phyloP scores from a whole-genome alignment of 2,888 invertebrate species.

The Trachelus stipa region DNA sequence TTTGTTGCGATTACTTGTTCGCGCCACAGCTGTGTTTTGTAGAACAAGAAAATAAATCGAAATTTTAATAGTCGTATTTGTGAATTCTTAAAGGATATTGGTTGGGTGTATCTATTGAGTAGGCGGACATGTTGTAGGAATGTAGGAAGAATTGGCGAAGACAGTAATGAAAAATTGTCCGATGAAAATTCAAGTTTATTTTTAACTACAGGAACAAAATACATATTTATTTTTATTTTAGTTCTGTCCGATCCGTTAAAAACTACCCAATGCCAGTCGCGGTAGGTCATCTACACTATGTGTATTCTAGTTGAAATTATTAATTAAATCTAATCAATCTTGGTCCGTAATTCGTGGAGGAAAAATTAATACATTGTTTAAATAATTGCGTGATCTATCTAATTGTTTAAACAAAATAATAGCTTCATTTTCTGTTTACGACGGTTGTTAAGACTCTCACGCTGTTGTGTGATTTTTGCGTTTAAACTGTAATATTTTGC shows the following conservation, averaged over 20 bases:
- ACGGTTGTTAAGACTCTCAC: too few relatives aligned
- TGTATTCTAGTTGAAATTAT: background rate
- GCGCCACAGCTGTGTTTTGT: slow-evolving; percentile 7
- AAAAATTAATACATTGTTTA: too few relatives aligned
- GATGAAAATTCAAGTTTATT: background rate
- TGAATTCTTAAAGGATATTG: slow-evolving; percentile 18
- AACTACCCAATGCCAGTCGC: background rate
- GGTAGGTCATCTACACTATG: background rate
- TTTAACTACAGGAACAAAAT: background rate
- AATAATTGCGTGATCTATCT: too few relatives aligned
- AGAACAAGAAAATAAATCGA: background rate
- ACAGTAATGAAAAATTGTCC: background rate
- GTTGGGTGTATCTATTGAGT: slow-evolving; percentile 27
- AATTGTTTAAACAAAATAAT: too few relatives aligned
- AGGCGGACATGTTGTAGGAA: too few relatives aligned
- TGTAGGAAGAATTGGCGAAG: too few relatives aligned
- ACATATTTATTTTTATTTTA: slow-evolving; percentile 2
- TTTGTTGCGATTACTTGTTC: slow-evolving; percentile 30
- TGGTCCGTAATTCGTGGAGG: background rate
- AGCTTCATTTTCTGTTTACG: too few relatives aligned
- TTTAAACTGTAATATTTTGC: too few relatives aligned
- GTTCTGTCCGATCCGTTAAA: too few relatives aligned
- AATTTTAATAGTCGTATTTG: background rate
- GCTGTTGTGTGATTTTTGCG: too few relatives aligned
- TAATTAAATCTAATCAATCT: slow-evolving; percentile 1